Percentiles rank a stretch among this genome's conserved stretches.
These are phyloP conservation scores for Pseudoatta argentina DNA, from an alignment of 1,140 invertebrate genomes.

Conservation along the genomic window DNA sequence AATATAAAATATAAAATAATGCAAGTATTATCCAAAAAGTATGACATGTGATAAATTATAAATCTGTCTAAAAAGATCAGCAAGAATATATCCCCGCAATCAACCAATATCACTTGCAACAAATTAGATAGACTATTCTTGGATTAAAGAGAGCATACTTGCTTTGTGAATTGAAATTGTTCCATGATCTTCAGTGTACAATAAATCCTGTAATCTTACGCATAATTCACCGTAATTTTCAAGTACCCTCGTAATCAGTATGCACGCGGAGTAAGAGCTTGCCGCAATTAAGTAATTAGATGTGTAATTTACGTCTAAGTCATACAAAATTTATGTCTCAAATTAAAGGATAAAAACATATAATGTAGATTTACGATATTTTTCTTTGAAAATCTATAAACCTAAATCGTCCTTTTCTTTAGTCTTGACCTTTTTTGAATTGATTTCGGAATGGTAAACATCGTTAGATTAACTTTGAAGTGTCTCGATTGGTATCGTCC, in stretches of 20 bases:
- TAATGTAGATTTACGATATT: neutral
- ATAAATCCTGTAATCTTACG: constrained; percentile 31
- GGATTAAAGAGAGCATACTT: constrained; percentile 29
- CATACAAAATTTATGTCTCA: constrained; percentile 1
- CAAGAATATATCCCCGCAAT: constrained; percentile 10
- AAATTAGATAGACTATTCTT: constrained; percentile 43
- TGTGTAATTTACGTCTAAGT: constrained; percentile 23
- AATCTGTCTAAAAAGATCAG: constrained; percentile 9
- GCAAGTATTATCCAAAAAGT: constrained; percentile 5
- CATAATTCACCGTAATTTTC: constrained; percentile 25
- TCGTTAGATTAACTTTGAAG: neutral
- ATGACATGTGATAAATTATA: constrained; percentile 32
- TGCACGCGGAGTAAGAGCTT: neutral
- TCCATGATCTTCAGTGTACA: constrained; percentile 15
- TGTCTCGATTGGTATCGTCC: neutral
- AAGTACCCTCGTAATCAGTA: constrained; percentile 1
- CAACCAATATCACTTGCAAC: constrained; percentile 28
- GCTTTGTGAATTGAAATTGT: constrained; percentile 47
- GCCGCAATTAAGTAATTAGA: constrained; percentile 24
- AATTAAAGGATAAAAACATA: constrained; percentile 13
- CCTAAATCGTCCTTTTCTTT: neutral
- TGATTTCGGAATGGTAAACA: neutral
- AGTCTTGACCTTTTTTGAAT: neutral
- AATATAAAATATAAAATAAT: constrained; percentile 5
- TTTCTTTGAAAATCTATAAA: constrained; percentile 6